These are phyloP conservation scores for Myrmophylax atrothorax DNA, from an alignment of 2,113 vertebrate genomes.

Conservation along the genomic window DNA sequence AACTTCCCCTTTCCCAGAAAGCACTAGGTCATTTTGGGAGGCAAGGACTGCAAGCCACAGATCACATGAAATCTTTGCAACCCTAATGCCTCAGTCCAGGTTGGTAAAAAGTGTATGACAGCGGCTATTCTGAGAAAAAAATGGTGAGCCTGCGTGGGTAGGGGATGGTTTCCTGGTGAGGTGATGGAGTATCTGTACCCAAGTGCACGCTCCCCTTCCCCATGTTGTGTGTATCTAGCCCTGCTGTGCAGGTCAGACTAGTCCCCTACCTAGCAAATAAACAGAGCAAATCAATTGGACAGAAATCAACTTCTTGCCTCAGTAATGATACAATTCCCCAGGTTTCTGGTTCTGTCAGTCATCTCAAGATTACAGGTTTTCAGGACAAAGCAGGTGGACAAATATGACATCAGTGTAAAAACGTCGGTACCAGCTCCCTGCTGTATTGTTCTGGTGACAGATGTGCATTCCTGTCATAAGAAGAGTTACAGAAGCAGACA, in stretches of 20 bases:
- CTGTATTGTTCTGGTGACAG: neutral
- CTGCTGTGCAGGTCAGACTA: neutral
- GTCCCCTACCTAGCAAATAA: neutral
- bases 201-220: neutral
- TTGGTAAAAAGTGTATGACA: neutral
- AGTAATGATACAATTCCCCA: neutral
- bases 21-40: neutral
- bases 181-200: neutral
- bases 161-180: neutral
- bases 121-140: neutral
- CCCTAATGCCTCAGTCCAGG: neutral
- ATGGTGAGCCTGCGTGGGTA: neutral
- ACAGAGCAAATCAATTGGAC: neutral
- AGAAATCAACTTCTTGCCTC: neutral
- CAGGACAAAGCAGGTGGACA: neutral
- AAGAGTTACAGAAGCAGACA: constrained; percentile 1
- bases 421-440: neutral
- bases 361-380: constrained; percentile 39
- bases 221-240: neutral
- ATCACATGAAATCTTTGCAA: neutral
- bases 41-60: neutral
- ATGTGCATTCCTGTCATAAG: neutral
- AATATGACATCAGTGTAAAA: constrained; percentile 3
- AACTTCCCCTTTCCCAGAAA: neutral
- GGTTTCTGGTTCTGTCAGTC: constrained; percentile 21